These are phyloP conservation scores for Karalla daura DNA, from an alignment of 2,797 vertebrate species.

Conservation along the genomic window DNA sequence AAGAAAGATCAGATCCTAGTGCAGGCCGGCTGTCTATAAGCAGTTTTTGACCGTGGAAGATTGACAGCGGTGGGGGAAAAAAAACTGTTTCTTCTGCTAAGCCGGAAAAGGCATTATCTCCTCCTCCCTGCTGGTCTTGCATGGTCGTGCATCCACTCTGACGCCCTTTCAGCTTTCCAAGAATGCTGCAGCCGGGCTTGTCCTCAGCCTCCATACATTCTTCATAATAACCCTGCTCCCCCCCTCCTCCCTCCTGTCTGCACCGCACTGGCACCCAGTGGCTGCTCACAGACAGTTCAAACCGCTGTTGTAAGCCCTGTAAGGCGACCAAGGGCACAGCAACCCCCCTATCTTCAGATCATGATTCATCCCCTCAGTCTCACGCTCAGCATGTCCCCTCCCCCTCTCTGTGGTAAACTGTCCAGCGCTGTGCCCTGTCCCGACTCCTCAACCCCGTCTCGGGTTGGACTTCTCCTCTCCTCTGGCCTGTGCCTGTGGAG, in stretches of 20 bases:
- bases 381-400: constrained; percentile 5
- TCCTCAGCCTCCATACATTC: constrained; percentile 35
- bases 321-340: constrained; percentile 22
- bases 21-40: constrained; percentile 7
- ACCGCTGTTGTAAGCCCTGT: constrained; percentile 34
- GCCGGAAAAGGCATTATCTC: constrained; percentile 4
- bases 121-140: constrained; percentile 13
- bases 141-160: constrained; percentile 37
- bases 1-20: background rate
- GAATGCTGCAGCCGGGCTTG: constrained; percentile 39
- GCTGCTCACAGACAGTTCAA: constrained; percentile 37
- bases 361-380: constrained; percentile 20
- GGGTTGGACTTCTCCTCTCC: constrained; percentile 6
- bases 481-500: constrained; percentile 14
- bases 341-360: constrained; percentile 12
- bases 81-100: constrained; percentile 29
- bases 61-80: background rate
- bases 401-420: constrained; percentile 50
- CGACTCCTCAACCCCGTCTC: constrained; percentile 32
- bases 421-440: constrained; percentile 18
- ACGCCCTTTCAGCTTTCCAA: constrained; percentile 44
- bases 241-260: constrained; percentile 28
- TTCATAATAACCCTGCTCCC: background rate
- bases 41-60: constrained; percentile 16
- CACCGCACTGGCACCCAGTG: constrained; percentile 62